Conservation (phyloP, 2,797 vertebrate genomes). For the Clarias laeviceps region DNA sequence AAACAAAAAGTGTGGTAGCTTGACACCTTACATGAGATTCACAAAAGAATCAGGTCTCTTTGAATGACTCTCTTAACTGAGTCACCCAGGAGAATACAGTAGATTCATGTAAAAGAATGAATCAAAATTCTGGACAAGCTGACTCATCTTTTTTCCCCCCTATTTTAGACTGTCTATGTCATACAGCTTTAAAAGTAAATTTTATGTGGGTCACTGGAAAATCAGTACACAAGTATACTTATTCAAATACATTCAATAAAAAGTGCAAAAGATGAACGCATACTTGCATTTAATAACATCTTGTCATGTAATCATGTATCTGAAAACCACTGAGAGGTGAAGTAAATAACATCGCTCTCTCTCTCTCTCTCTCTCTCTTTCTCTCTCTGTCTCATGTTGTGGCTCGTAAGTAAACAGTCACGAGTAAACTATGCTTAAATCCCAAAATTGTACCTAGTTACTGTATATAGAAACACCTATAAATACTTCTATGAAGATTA, state of each 20-base stretch:
- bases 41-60: neutral
- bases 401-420: too few species aligned
- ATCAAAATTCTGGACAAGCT: neutral
- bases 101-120: neutral
- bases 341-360: too few species aligned
- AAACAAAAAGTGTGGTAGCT: neutral
- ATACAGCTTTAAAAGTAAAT: too few species aligned
- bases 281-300: neutral
- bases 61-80: constrained; percentile 3
- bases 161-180: neutral
- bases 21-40: neutral
- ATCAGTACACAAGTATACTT: neutral
- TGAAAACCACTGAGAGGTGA: too few species aligned
- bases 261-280: neutral
- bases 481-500: neutral
- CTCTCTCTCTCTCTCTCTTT: too few species aligned
- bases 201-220: too few species aligned
- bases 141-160: neutral
- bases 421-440: neutral
- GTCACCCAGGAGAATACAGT: neutral
- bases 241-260: neutral
- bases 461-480: neutral
- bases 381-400: too few species aligned
- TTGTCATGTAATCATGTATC: neutral
- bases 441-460: neutral